phyloP scores from a whole-genome alignment of 30 jellyfish, hydroid and myxozoan genomes.

The Rhopilema esculentum region DNA sequence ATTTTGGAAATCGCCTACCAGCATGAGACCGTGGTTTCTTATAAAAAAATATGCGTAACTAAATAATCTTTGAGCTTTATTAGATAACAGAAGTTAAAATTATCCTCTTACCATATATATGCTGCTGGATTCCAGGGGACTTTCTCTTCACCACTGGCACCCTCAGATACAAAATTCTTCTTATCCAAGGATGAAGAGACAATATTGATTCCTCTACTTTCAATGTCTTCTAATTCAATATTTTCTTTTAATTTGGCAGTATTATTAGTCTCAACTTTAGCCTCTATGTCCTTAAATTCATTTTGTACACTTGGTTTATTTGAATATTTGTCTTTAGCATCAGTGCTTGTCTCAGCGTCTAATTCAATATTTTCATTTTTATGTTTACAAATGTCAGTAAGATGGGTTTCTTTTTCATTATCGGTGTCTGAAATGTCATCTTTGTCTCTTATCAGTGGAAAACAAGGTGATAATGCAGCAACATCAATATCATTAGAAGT shows the following conservation, averaged over 20 bases:
- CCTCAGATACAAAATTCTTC: no score
- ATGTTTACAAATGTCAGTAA: not conserved
- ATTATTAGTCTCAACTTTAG: not conserved
- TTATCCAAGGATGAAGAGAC: slow-evolving; percentile 54
- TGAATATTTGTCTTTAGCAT: not conserved
- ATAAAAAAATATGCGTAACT: no score
- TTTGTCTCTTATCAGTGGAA: slow-evolving; percentile 59
- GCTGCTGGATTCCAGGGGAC: no score
- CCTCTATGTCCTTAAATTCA: not conserved
- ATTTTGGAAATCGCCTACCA: no score
- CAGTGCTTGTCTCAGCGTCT: not conserved
- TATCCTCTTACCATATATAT: no score
- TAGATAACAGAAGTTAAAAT: no score
- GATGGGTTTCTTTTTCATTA: not conserved
- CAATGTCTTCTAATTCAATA: not conserved
- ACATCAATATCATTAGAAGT: slow-evolving; percentile 38
- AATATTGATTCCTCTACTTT: slow-evolving; percentile 15
- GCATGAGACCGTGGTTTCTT: no score
- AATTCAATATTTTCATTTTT: not conserved
- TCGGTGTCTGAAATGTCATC: not conserved
- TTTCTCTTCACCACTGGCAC: no score
- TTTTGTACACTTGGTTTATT: not conserved
- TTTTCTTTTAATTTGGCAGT: not conserved
- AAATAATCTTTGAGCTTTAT: no score
- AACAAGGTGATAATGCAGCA: slow-evolving; percentile 68